Evolutionary conservation across 30 jellyfish, hydroid and myxozoan genomes (phyloP).

Genomic region (Calvadosia cruxmelitensis): DNA sequence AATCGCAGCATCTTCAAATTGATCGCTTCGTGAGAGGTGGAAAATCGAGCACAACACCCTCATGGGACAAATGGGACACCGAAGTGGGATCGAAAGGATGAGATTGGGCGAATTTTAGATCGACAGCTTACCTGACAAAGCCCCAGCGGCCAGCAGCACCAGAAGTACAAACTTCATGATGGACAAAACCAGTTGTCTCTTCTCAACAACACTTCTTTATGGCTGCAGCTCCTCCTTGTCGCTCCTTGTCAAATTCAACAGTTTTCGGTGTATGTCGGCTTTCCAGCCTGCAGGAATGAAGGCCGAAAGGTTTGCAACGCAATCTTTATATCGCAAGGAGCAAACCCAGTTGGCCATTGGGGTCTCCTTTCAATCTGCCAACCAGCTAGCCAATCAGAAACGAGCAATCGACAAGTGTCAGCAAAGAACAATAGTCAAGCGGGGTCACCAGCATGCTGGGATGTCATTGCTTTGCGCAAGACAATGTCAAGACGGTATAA

Average conservation of each 20-base stretch:
- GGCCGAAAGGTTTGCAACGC: background rate
- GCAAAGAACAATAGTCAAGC: background rate
- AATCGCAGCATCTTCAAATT: too few relatives aligned
- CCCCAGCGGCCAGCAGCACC: constrained; percentile 84
- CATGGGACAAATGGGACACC: background rate
- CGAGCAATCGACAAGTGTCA: background rate
- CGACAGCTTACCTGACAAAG: constrained; percentile 65
- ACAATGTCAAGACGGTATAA: background rate
- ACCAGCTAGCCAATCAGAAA: background rate
- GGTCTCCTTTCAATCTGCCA: background rate
- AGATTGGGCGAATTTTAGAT: too few relatives aligned
- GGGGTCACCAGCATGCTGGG: background rate
- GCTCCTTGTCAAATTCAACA: background rate
- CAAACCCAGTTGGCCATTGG: background rate
- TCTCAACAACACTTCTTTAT: background rate
- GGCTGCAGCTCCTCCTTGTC: constrained; percentile 1
- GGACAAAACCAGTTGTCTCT: background rate
- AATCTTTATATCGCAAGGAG: background rate
- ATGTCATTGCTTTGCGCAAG: background rate
- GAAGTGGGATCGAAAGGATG: background rate
- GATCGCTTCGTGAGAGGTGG: too few relatives aligned
- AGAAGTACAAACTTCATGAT: constrained; percentile 72
- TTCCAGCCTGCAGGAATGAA: background rate
- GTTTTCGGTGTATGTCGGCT: background rate
- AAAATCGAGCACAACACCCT: too few relatives aligned